Conservation (phyloP, 2,888 invertebrate genomes). For the Aspidiotus rigidus region DNA sequence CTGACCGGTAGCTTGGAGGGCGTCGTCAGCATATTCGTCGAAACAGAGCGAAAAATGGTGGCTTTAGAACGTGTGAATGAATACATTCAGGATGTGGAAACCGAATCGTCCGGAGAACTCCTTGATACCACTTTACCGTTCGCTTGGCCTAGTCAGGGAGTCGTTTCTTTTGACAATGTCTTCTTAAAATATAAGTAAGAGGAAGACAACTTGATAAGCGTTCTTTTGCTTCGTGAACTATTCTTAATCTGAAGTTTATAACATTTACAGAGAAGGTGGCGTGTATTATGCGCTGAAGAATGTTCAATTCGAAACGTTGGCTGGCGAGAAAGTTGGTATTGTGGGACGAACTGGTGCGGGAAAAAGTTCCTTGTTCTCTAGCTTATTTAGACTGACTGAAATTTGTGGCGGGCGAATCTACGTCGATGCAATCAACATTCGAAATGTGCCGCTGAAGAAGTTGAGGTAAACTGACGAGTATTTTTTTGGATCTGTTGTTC, state of each 20-base stretch:
- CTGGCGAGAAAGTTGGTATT: constrained; percentile 80
- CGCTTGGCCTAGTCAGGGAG: constrained; percentile 79
- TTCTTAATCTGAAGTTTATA: neutral
- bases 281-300: constrained; percentile 56
- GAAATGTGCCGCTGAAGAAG: constrained; percentile 57
- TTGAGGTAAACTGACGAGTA: constrained; percentile 52
- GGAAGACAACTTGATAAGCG: too few relatives aligned
- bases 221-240: too few relatives aligned
- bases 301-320: constrained; percentile 68
- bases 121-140: constrained; percentile 53
- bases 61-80: constrained; percentile 83
- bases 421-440: constrained; percentile 74
- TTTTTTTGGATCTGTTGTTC: too few relatives aligned
- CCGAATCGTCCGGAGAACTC: constrained; percentile 42
- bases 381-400: constrained; percentile 68
- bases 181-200: constrained; percentile 60
- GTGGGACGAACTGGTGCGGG: constrained; percentile 91
- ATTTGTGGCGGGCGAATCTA: constrained; percentile 59
- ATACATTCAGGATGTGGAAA: constrained; percentile 61
- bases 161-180: constrained; percentile 67
- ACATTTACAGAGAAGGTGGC: constrained; percentile 17
- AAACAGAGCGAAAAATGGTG: constrained; percentile 91
- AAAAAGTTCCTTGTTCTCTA: constrained; percentile 79
- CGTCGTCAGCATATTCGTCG: constrained; percentile 81
- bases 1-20: constrained; percentile 77